Evolutionary conservation across 2,888 invertebrate species (phyloP).

Genomic region (Harpalus rubripes): DNA sequence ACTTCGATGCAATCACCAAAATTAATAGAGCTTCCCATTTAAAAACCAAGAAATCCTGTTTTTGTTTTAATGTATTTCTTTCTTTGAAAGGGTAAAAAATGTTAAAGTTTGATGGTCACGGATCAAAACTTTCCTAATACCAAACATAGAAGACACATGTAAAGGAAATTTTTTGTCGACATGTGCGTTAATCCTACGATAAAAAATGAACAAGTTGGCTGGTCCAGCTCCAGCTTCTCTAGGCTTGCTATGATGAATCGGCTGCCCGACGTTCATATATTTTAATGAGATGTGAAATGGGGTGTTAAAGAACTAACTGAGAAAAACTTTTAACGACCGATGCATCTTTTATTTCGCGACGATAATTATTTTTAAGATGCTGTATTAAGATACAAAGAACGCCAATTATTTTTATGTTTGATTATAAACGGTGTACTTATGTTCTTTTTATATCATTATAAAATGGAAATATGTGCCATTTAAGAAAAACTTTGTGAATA

Average conservation of each 20-base stretch:
- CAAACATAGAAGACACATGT: conserved; percentile 1
- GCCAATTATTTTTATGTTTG: conserved; percentile 13
- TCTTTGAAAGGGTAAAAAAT: not conserved
- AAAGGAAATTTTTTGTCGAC: conserved; percentile 32
- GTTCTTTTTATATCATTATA: conserved; percentile 10
- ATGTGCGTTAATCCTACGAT: conserved; percentile 38
- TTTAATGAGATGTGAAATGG: conserved; percentile 62
- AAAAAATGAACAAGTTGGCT: conserved; percentile 45
- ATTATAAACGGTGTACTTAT: conserved; percentile 14
- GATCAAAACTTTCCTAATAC: conserved; percentile 15
- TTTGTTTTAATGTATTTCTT: not conserved
- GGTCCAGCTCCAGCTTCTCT: conserved; percentile 10
- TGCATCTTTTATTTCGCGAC: conserved; percentile 28
- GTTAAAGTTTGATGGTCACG: conserved; percentile 1
- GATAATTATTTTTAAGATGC: conserved; percentile 30
- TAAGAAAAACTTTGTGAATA: no score
- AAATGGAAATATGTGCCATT: no score
- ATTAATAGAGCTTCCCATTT: not conserved
- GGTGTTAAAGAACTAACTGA: conserved; percentile 53
- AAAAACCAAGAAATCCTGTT: not conserved
- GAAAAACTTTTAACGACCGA: conserved; percentile 53
- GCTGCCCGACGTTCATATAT: conserved; percentile 34
- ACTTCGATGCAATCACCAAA: no score
- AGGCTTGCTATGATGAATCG: conserved; percentile 52
- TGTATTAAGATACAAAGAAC: conserved; percentile 12